Evolutionary conservation across 2,797 vertebrate genomes (phyloP).

Genomic region (Zenarchopterus dispar): DNA sequence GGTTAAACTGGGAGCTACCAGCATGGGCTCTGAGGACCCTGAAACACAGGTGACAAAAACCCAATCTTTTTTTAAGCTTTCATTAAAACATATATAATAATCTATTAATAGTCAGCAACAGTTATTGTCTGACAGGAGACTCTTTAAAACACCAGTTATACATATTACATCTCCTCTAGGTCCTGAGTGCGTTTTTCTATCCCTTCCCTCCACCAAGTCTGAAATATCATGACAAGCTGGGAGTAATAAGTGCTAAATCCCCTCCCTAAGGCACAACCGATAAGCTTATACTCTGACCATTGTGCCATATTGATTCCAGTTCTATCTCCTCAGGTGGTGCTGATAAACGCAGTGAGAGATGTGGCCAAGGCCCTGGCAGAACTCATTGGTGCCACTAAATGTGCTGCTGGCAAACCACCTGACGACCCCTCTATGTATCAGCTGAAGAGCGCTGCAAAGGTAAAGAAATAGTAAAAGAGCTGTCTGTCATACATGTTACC

Average conservation of each 20-base stretch:
- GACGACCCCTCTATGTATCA: slow-evolving; percentile 99
- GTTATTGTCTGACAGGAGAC: slow-evolving; percentile 5
- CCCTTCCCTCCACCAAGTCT: slow-evolving; percentile 49
- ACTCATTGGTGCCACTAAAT: slow-evolving; percentile 97
- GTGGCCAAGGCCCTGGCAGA: slow-evolving; percentile 98
- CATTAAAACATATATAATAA: neutral
- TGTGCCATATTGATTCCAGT: slow-evolving; percentile 64
- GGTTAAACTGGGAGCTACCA: slow-evolving; percentile 95
- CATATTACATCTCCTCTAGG: slow-evolving; percentile 23
- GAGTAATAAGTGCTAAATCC: slow-evolving; percentile 75
- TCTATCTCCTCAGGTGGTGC: slow-evolving; percentile 88
- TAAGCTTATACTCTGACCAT: slow-evolving; percentile 57
- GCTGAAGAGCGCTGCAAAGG: slow-evolving; percentile 98
- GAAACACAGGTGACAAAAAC: slow-evolving; percentile 91
- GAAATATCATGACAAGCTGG: slow-evolving; percentile 66
- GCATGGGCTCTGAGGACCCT: slow-evolving; percentile 94
- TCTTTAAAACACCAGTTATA: slow-evolving; percentile 45
- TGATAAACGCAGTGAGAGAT: slow-evolving; percentile 98
- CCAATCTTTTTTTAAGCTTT: too few relatives aligned
- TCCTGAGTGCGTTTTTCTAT: slow-evolving; percentile 46
- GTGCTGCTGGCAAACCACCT: slow-evolving; percentile 94
- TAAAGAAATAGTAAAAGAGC: slow-evolving; percentile 60
- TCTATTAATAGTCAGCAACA: slow-evolving; percentile 18
- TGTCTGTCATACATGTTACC: slow-evolving; percentile 22
- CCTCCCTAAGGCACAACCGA: slow-evolving; percentile 52